Evolutionary conservation across 2,888 invertebrate species (phyloP), one percentile per base, ranked within the genome.

Genomic region (Chorisops tibialis): DNA sequence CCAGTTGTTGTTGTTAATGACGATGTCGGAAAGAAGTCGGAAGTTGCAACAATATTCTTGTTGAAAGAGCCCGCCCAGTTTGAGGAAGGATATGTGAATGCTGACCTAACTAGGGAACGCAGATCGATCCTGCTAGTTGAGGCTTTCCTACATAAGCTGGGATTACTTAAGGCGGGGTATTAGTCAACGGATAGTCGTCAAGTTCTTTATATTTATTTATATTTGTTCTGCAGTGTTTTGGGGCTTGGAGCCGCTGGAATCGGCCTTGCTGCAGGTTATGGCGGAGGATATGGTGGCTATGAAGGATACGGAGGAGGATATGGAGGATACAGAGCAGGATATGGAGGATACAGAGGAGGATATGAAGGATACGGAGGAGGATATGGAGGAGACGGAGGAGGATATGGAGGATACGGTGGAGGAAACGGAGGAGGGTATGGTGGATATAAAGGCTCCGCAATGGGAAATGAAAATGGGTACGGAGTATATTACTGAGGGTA

Each of bases 121-220:
- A n/a, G 50, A 50, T 14, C n/a, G 1, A 24, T 50, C 14, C 30
- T 50, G 5, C 11, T 50, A 16, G 35, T 14, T 14, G 30, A 50
- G 35, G 50, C 50, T 4, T 30, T 35, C 4, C 35, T 50, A 4
- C 50, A 30, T 5, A 50, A 50, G 18, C 18, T 50, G 14, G 50
- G 50, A 30, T 35, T 50, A 14, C 4, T 50, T 6, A 52, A 52
- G 19, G 52, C 52, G 2, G 52, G 52, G 52, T 52, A 52, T 30
- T 16, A 35, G 4, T 18, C n/a, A n/a, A n/a, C n/a, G n/a, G n/a
- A n/a, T n/a, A n/a, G n/a, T n/a, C n/a, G n/a, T n/a, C n/a, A n/a
- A n/a, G n/a, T n/a, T n/a, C n/a, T n/a, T n/a, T n/a, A n/a, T n/a
- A n/a, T n/a, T n/a, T n/a, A n/a, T n/a, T n/a, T 4, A 47, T 7